A percentile compares a stretch with the other conserved stretches of the same genome.
Conservation (phyloP, 1,140 invertebrate species). For the Latrodectus geometricus region DNA sequence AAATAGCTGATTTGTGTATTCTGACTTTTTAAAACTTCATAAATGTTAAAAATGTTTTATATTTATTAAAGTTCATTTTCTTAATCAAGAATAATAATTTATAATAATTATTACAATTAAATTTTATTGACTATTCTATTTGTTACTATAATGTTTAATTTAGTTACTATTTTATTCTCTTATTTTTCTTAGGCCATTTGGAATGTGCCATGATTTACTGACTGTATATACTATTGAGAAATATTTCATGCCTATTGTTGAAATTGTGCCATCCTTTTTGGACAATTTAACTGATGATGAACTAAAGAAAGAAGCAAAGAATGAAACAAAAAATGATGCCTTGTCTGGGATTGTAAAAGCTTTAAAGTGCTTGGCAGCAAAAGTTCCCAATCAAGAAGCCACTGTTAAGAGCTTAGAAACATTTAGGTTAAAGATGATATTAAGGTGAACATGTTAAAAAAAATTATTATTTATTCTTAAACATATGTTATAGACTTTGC, state of each 20-base stretch:
- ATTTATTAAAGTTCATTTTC: too few relatives aligned
- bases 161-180: background rate
- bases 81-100: too few relatives aligned
- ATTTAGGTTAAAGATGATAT: slow-evolving; percentile 95
- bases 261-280: slow-evolving; percentile 89
- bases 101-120: too few relatives aligned
- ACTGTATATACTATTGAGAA: slow-evolving; percentile 90
- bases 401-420: slow-evolving; percentile 91
- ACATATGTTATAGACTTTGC: too few relatives aligned
- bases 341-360: slow-evolving; percentile 91
- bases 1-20: too few relatives aligned
- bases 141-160: background rate
- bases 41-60: too few relatives aligned
- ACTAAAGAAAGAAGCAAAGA: slow-evolving; percentile 95
- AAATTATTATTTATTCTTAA: too few relatives aligned
- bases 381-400: slow-evolving; percentile 82
- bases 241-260: slow-evolving; percentile 93
- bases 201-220: slow-evolving; percentile 90
- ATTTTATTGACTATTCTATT: background rate
- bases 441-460: slow-evolving; percentile 71
- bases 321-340: slow-evolving; percentile 93
- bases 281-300: slow-evolving; percentile 97
- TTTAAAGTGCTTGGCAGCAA: slow-evolving; percentile 86
- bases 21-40: too few relatives aligned
- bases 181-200: slow-evolving; percentile 80